These are phyloP conservation scores for Monopterus albus DNA, from an alignment of 2,113 vertebrate species.

Conservation along the genomic window DNA sequence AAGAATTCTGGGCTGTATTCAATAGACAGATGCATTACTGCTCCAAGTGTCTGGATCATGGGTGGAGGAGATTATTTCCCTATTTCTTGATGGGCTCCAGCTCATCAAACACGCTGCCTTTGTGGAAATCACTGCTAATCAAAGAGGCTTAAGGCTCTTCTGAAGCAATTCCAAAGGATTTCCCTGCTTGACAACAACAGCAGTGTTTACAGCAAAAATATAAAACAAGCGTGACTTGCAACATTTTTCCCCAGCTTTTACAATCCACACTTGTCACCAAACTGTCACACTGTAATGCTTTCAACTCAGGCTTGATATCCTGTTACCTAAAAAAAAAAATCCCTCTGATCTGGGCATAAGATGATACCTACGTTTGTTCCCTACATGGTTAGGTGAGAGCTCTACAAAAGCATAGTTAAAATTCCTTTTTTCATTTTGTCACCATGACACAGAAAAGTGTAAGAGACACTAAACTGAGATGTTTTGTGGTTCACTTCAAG, in stretches of 20 bases:
- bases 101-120: slow-evolving; percentile 71
- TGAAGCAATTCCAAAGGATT: slow-evolving; percentile 83
- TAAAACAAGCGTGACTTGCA: slow-evolving; percentile 76
- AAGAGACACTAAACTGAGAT: neutral
- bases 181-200: slow-evolving; percentile 79
- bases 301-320: slow-evolving; percentile 71
- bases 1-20: slow-evolving; percentile 29
- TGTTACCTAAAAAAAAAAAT: slow-evolving; percentile 60
- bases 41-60: slow-evolving; percentile 48
- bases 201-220: slow-evolving; percentile 77
- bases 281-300: slow-evolving; percentile 75
- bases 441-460: neutral
- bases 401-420: slow-evolving; percentile 1
- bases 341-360: slow-evolving; percentile 29
- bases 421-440: slow-evolving; percentile 3
- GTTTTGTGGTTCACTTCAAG: neutral
- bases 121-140: slow-evolving; percentile 73
- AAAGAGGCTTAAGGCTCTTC: slow-evolving; percentile 82
- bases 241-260: slow-evolving; percentile 67
- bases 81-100: slow-evolving; percentile 53
- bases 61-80: slow-evolving; percentile 50
- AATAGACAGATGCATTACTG: slow-evolving; percentile 50
- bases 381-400: slow-evolving; percentile 9
- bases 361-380: slow-evolving; percentile 29
- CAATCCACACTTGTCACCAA: slow-evolving; percentile 78